Conservation (phyloP, 2,888 invertebrate species). For the Aporophyla nigra region DNA sequence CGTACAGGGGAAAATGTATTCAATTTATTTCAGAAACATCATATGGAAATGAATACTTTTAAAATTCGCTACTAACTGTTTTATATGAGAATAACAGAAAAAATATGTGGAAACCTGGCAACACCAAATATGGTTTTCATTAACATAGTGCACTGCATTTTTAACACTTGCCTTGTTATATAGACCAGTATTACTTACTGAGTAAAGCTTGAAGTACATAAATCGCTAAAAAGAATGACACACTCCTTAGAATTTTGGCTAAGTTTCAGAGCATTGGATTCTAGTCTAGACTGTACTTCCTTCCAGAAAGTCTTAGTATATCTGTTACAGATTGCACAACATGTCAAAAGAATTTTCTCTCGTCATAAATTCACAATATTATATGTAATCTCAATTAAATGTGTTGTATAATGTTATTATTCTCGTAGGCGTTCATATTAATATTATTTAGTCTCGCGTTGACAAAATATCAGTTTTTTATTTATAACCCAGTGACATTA, state of each 20-base stretch:
- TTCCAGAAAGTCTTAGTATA: not conserved
- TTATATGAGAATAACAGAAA: not conserved
- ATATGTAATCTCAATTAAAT: not conserved
- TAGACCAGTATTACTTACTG: not conserved
- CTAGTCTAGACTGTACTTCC: not conserved
- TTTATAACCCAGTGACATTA: not conserved
- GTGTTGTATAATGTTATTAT: constrained; percentile 17
- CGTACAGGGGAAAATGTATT: constrained; percentile 65
- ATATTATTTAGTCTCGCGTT: constrained; percentile 32
- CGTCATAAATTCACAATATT: not conserved
- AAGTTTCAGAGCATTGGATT: not conserved
- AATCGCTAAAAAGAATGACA: too few species aligned
- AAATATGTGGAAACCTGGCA: not conserved
- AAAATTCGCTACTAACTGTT: not conserved
- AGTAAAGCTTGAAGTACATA: not conserved
- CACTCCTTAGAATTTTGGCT: not conserved
- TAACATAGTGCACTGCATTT: not conserved
- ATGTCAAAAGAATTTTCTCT: not conserved
- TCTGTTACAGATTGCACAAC: constrained; percentile 2
- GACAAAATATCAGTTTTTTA: constrained; percentile 24
- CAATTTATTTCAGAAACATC: constrained; percentile 3
- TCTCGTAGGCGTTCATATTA: constrained; percentile 22
- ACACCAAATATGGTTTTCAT: not conserved
- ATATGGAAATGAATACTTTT: not conserved
- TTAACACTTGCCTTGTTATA: not conserved